Evolutionary conservation across 2,113 vertebrate genomes (phyloP).

Genomic region (Cichladusa arquata): DNA sequence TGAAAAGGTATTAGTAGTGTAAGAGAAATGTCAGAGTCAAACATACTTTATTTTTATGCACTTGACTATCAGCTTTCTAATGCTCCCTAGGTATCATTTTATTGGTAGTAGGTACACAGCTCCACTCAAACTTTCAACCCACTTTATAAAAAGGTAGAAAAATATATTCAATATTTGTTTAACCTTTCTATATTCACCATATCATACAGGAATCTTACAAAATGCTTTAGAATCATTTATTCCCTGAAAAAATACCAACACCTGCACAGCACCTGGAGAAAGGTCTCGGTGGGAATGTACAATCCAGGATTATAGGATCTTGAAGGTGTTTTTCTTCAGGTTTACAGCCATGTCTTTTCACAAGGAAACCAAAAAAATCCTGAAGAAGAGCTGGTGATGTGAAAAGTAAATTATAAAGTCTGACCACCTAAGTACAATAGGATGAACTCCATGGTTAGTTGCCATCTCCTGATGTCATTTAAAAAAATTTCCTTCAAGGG

Average conservation of each 20-base stretch:
- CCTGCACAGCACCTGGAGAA: constrained; percentile 12
- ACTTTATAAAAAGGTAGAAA: constrained; percentile 77
- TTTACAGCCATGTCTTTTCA: not conserved
- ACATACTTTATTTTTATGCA: not conserved
- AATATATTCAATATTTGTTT: constrained; percentile 70
- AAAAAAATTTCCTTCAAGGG: not conserved
- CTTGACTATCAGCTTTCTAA: constrained; percentile 8
- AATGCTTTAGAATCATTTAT: constrained; percentile 42
- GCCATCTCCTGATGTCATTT: not conserved
- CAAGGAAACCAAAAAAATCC: not conserved
- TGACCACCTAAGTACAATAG: not conserved
- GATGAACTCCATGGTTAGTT: not conserved
- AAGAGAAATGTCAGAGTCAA: not conserved
- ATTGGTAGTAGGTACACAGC: not conserved
- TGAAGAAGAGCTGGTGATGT: constrained; percentile 41
- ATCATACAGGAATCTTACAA: constrained; percentile 57
- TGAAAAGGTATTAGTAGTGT: not conserved
- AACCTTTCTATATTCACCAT: constrained; percentile 38
- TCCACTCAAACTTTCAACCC: constrained; percentile 40
- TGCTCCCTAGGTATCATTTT: constrained; percentile 29
- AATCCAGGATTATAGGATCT: not conserved
- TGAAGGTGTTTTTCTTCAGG: constrained; percentile 41
- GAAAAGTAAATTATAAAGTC: not conserved
- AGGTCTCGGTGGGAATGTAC: not conserved
- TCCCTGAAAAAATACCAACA: constrained; percentile 41